phyloP scores from a whole-genome alignment of 2,113 vertebrate genomes.

The Tachysurus vachellii region DNA sequence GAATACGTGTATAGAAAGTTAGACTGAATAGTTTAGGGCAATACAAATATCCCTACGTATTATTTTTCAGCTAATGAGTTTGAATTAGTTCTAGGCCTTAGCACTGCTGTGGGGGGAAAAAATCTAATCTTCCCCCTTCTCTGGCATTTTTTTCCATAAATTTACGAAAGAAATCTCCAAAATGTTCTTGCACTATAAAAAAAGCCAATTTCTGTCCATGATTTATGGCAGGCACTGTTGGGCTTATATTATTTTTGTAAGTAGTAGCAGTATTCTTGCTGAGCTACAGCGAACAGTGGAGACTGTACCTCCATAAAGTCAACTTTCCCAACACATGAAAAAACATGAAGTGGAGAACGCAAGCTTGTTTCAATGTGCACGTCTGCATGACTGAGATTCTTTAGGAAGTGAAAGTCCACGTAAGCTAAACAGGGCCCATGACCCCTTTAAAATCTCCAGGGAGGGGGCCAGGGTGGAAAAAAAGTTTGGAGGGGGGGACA shows the following conservation, averaged over 20 bases:
- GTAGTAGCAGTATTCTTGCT: constrained; percentile 21
- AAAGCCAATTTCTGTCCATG: constrained; percentile 13
- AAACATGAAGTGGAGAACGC: constrained; percentile 1
- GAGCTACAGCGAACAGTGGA: background rate
- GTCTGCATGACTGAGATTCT: constrained; percentile 57
- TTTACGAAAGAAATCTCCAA: constrained; percentile 14
- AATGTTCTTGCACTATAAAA: constrained; percentile 21
- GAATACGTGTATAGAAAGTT: background rate
- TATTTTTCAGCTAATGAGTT: constrained; percentile 18
- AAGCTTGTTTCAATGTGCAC: constrained; percentile 32
- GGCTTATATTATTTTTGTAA: constrained; percentile 33
- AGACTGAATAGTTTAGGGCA: background rate
- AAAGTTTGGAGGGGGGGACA: constrained; percentile 8
- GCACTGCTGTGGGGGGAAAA: background rate
- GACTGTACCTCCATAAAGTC: constrained; percentile 7
- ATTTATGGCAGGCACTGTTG: constrained; percentile 21
- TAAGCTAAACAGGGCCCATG: constrained; percentile 46
- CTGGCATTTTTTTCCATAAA: constrained; percentile 22
- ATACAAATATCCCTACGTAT: background rate
- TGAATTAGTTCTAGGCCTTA: constrained; percentile 7
- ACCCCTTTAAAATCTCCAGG: constrained; percentile 45
- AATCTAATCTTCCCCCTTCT: constrained; percentile 23
- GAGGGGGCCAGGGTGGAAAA: constrained; percentile 11
- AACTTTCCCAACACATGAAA: constrained; percentile 33
- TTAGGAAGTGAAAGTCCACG: constrained; percentile 53